phyloP scores from a whole-genome alignment of 2,797 vertebrate genomes.

The Myiotriccus ornatus region DNA sequence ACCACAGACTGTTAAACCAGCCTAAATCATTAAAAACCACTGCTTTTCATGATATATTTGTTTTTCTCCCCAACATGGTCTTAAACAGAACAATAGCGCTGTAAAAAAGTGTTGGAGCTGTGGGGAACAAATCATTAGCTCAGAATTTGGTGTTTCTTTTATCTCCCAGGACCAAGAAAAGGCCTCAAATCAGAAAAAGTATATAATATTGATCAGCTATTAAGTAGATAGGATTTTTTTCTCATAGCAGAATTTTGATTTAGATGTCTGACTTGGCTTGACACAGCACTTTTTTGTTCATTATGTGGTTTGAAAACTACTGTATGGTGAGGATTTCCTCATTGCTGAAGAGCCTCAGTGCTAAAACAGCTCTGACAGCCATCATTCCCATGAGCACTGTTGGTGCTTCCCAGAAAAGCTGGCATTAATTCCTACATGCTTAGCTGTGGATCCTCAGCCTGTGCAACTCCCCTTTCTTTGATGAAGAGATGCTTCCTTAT shows the following conservation, averaged over 20 bases:
- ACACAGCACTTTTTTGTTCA: neutral
- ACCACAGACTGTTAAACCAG: neutral
- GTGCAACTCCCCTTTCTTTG: neutral
- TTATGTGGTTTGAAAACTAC: neutral
- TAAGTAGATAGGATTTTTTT: neutral
- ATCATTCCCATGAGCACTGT: neutral
- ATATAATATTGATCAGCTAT: neutral
- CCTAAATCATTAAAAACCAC: neutral
- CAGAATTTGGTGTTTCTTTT: neutral
- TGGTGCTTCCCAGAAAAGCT: neutral
- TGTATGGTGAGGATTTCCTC: neutral
- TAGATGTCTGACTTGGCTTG: neutral
- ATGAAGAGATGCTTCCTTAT: neutral
- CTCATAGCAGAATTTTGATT: neutral
- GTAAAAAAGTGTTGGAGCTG: neutral
- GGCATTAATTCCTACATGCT: fast-evolving
- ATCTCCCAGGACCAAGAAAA: neutral
- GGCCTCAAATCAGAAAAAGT: neutral
- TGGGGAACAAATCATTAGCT: neutral
- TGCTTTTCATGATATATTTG: neutral
- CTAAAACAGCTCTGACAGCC: neutral
- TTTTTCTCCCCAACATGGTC: neutral
- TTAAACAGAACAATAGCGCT: neutral
- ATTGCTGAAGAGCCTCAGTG: neutral
- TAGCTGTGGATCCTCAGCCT: neutral